These are phyloP conservation scores for Drosophila mimica DNA, from an alignment of 2,888 invertebrate species.

Conservation along the genomic window DNA sequence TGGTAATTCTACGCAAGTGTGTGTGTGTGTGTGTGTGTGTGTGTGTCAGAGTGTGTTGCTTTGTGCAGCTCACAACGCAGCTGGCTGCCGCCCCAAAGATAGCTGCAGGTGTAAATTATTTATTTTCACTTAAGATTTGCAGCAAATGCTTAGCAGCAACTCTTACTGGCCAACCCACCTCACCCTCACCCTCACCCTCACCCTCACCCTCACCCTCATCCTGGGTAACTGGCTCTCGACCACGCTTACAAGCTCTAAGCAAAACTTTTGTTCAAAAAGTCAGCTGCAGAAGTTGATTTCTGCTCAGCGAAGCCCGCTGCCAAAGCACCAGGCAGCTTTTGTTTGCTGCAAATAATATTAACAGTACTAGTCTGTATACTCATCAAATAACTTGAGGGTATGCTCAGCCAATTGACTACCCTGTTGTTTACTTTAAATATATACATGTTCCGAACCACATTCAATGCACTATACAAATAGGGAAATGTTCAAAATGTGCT, in stretches of 20 bases:
- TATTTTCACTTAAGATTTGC: slow-evolving; percentile 82
- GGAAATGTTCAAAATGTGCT: background rate
- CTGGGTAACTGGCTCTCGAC: slow-evolving; percentile 28
- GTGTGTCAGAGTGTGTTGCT: slow-evolving; percentile 21
- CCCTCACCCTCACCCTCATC: background rate
- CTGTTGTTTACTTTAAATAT: background rate
- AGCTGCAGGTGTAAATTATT: slow-evolving; percentile 84
- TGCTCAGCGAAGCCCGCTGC: slow-evolving; percentile 44
- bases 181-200: background rate
- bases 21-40: slow-evolving; percentile 36
- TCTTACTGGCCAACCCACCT: background rate
- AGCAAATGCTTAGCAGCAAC: slow-evolving; percentile 16
- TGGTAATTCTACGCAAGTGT: slow-evolving; percentile 39
- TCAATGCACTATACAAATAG: background rate
- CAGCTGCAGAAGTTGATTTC: slow-evolving; percentile 78
- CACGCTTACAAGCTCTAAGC: slow-evolving; percentile 53
- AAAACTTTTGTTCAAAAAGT: slow-evolving; percentile 72
- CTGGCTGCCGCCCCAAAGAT: slow-evolving; percentile 49
- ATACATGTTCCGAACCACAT: background rate
- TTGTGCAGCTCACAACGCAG: slow-evolving; percentile 23
- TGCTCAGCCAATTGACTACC: slow-evolving; percentile 1
- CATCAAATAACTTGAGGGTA: background rate
- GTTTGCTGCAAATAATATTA: slow-evolving; percentile 73
- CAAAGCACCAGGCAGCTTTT: slow-evolving; percentile 51
- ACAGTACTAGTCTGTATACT: slow-evolving; percentile 43